Percentiles rank a stretch among this genome's conserved stretches.
Evolutionary conservation across 2,888 invertebrate species (phyloP).

Genomic region (Minunthozetes semirufus): DNA sequence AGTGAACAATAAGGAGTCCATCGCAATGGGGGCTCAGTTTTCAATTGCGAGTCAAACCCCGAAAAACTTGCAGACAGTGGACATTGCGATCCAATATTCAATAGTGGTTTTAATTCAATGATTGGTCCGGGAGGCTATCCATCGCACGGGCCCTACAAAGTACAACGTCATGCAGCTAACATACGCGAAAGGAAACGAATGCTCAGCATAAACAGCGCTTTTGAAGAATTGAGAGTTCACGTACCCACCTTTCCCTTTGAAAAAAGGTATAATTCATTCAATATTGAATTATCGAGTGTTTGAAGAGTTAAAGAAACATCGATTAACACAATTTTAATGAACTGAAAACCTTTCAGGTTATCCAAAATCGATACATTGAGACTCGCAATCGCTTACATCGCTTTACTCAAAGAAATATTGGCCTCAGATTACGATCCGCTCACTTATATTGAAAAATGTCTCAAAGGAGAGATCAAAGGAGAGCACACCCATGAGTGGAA

Average conservation of each 20-base stretch:
- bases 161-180: constrained; percentile 87
- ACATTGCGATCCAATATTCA: constrained; percentile 25
- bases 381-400: constrained; percentile 94
- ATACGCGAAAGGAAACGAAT: constrained; percentile 94
- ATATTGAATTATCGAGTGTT: too few relatives aligned
- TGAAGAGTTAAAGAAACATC: too few relatives aligned
- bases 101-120: constrained; percentile 29
- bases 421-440: constrained; percentile 83
- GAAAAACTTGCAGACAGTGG: constrained; percentile 30
- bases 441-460: constrained; percentile 84
- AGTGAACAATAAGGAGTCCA: constrained; percentile 29
- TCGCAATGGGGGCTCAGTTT: constrained; percentile 21
- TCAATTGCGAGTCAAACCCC: constrained; percentile 2
- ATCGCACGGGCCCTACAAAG: constrained; percentile 64
- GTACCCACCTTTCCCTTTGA: constrained; percentile 99
- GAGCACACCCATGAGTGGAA: constrained; percentile 83
- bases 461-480: constrained; percentile 79
- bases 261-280: constrained; percentile 58
- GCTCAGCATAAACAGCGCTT: constrained; percentile 79
- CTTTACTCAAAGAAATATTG: constrained; percentile 77
- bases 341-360: constrained; percentile 50
- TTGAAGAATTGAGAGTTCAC: constrained; percentile 93
- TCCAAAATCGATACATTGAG: constrained; percentile 97
- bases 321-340: too few relatives aligned
- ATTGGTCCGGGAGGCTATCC: constrained; percentile 34